These are phyloP conservation scores for Chiridota heheva DNA, from an alignment of 35 echinoderm and acorn worm species.

Conservation along the genomic window DNA sequence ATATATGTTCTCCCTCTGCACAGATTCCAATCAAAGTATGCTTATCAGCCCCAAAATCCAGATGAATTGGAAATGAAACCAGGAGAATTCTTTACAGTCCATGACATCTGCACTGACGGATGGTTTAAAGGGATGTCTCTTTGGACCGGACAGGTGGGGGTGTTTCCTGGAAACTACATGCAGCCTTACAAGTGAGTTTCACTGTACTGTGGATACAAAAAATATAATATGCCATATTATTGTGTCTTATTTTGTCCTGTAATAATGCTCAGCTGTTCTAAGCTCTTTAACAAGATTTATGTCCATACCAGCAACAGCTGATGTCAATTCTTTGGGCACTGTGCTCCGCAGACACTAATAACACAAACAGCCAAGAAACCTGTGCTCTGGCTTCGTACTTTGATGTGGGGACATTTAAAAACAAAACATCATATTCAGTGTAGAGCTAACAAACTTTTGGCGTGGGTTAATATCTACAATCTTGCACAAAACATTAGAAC, in stretches of 20 bases:
- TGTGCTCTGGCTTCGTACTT: no score
- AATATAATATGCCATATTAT: not conserved
- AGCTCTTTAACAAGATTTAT: not conserved
- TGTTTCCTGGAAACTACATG: constrained; percentile 97
- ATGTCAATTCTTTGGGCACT: no score
- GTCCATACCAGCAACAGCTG: no score
- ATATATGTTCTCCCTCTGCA: not conserved
- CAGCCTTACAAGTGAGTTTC: constrained; percentile 62
- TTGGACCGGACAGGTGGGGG: constrained; percentile 64
- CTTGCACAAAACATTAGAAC: no score
- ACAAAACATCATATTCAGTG: no score
- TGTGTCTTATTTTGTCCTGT: no score
- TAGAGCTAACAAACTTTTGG: no score
- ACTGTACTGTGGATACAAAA: not conserved
- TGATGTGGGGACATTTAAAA: no score
- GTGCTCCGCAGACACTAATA: no score
- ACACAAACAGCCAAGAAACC: no score
- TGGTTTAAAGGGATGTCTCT: constrained; percentile 96
- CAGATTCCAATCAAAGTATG: constrained; percentile 31
- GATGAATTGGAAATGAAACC: constrained; percentile 85
- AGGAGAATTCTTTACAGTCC: constrained; percentile 83
- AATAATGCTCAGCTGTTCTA: not conserved
- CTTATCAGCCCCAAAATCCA: constrained; percentile 53
- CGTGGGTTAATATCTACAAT: no score
- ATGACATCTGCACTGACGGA: constrained; percentile 87